A percentile compares a stretch with the other conserved stretches of the same genome.
These are phyloP conservation scores for Neoascia interrupta DNA, from an alignment of 2,888 invertebrate genomes.

Conservation along the genomic window DNA sequence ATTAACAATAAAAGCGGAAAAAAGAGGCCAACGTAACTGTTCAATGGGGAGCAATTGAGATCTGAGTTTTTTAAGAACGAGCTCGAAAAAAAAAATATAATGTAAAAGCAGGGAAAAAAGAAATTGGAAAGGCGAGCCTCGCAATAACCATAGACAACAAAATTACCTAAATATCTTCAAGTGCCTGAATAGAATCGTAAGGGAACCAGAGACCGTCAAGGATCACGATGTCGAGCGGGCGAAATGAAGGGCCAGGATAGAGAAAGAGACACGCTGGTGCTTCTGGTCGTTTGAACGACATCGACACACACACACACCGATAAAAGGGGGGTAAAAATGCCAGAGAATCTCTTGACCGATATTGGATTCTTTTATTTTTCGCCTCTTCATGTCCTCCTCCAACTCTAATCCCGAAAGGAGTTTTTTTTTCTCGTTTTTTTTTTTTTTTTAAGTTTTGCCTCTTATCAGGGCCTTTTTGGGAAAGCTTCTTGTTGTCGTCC, in stretches of 20 bases:
- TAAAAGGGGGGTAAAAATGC: not conserved
- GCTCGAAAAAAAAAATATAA: slow-evolving; percentile 6
- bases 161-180: slow-evolving; percentile 66
- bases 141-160: slow-evolving; percentile 56
- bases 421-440: slow-evolving; percentile 18
- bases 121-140: slow-evolving; percentile 43
- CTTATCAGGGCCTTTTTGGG: too few species aligned
- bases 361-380: slow-evolving; percentile 43
- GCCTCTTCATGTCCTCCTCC: not conserved
- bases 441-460: too few species aligned
- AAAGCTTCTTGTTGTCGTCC: slow-evolving; percentile 22
- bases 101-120: slow-evolving; percentile 25
- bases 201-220: too few species aligned
- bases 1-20: slow-evolving; percentile 57
- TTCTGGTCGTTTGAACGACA: not conserved
- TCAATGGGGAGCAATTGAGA: slow-evolving; percentile 62
- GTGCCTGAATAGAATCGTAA: slow-evolving; percentile 10
- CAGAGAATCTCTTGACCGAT: slow-evolving; percentile 60
- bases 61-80: slow-evolving; percentile 24
- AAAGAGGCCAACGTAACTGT: slow-evolving; percentile 53
- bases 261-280: not conserved
- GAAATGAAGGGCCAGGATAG: not conserved
- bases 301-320: too few species aligned
- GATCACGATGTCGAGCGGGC: too few species aligned
- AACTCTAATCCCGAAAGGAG: slow-evolving; percentile 21